Evolutionary conservation across 92 coral and sea anemone species (phyloP), one percentile per base, ranked within the genome.

Genomic region (Phenganax subtilis): DNA sequence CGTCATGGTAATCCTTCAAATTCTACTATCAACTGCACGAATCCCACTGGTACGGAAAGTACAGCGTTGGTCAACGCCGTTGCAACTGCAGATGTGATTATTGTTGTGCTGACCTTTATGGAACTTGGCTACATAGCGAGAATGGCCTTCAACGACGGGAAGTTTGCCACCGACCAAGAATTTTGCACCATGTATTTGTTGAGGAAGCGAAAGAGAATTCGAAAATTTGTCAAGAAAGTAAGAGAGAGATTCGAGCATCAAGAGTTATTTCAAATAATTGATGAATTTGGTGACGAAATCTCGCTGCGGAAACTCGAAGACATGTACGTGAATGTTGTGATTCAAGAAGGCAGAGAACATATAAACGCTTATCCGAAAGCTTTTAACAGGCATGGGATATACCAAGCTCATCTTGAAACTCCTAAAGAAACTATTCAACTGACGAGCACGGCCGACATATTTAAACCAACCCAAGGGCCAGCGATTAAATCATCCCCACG

Each of bases 261-360:
- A 14, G n/a, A 59, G 25, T 20, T 59, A 14, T 59, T 59, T 59
- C n/a, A 59, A 20, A 14, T 59, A 20, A 59, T 20, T 14, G 65
- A 59, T 59, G 65, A 59, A 0, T 59, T 59, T 59, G 65, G 65
- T 59, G 65, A 59, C 65, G 65, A 59, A 59, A 59, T 59, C n/a
- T 14, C 65, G n/a, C 25, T 20, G 3, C 65, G 65, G 25, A 14
- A 59, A 59, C 25, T 59, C n/a, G n/a, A 14, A 14, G 65, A 59
- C 3, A 59, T 59, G 16, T 59, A 59, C 25, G 65, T 59, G n/a
- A 0, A 20, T 20, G 65, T 59, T 59, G 65, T 59, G 1, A 59
- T 59, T 59, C 65, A 59, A 59, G 65, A 59, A 59, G 65, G 65
- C n/a, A 14, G 65, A 6, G 65, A 59, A 6, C n/a, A 59, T 14